phyloP scores from a whole-genome alignment of 2,888 invertebrate genomes.

The Doris montereyensis region DNA sequence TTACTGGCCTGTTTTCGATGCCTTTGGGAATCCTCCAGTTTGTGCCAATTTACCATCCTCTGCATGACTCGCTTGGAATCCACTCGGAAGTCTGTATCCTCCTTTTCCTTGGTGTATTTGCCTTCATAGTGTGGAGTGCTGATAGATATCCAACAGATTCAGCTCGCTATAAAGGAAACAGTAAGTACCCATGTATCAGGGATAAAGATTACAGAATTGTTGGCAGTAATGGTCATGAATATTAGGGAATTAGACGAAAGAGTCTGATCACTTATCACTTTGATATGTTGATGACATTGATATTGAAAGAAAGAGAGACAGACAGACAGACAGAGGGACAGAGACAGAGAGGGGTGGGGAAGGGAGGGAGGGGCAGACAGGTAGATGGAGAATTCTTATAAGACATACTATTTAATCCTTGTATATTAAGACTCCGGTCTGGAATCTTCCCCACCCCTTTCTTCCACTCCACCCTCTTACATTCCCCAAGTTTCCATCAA shows the following conservation, averaged over 20 bases:
- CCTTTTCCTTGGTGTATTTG: conserved; percentile 78
- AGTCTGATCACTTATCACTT: no score
- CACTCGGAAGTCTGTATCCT: conserved; percentile 83
- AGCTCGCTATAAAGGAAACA: conserved; percentile 44
- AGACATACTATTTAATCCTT: no score
- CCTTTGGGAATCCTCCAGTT: conserved; percentile 83
- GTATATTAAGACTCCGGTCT: no score
- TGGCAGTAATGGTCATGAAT: no score
- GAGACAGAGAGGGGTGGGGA: no score
- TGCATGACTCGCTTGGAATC: conserved; percentile 81
- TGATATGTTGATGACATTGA: not conserved
- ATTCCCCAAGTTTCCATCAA: no score
- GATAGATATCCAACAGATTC: conserved; percentile 74
- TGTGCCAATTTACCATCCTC: conserved; percentile 82
- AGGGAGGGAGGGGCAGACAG: no score
- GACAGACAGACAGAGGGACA: no score
- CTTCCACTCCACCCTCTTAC: no score
- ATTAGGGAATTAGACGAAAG: no score
- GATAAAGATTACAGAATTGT: no score
- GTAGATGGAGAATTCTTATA: not conserved
- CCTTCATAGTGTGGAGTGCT: conserved; percentile 78
- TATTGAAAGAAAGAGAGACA: not conserved
- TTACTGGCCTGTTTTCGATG: conserved; percentile 78
- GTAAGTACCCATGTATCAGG: conserved; percentile 27
- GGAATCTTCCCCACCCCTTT: no score